Evolutionary conservation across 2,113 vertebrate genomes (phyloP).

Genomic region (Triplophysa rosa): DNA sequence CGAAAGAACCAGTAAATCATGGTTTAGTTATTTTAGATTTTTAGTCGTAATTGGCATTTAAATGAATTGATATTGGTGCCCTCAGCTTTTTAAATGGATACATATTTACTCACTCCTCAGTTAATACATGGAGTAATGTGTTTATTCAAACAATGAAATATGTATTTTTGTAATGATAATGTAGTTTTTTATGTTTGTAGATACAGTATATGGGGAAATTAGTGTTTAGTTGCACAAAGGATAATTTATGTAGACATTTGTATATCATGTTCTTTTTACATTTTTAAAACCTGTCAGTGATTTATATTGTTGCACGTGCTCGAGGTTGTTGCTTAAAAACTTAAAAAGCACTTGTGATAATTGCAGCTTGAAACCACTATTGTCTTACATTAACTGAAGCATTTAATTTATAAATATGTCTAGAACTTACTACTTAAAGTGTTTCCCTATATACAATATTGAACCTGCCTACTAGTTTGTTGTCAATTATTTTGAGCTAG

Average conservation of each 20-base stretch:
- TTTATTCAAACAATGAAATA: conserved; percentile 20
- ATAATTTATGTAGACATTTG: not conserved
- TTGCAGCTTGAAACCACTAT: not conserved
- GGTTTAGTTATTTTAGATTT: not conserved
- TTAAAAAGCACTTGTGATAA: not conserved
- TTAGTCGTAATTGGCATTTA: not conserved
- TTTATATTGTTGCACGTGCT: not conserved
- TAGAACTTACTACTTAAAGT: too few relatives aligned
- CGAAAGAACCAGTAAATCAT: too few relatives aligned
- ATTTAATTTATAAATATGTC: too few relatives aligned
- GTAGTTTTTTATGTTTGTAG: conserved; percentile 16
- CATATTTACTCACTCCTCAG: conserved; percentile 11
- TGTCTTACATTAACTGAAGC: not conserved
- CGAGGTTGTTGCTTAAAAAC: not conserved
- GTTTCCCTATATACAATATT: too few relatives aligned
- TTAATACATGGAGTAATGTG: conserved; percentile 15
- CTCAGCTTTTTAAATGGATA: not conserved
- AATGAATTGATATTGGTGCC: not conserved
- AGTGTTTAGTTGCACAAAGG: conserved; percentile 23
- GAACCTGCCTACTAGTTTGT: too few relatives aligned
- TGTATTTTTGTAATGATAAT: conserved; percentile 45
- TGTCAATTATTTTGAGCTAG: too few relatives aligned
- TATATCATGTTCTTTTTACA: conserved; percentile 5
- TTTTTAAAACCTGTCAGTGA: not conserved
- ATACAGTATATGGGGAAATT: not conserved